Evolutionary conservation across 2,888 invertebrate genomes (phyloP).

Genomic region (Ophioninae sp.): DNA sequence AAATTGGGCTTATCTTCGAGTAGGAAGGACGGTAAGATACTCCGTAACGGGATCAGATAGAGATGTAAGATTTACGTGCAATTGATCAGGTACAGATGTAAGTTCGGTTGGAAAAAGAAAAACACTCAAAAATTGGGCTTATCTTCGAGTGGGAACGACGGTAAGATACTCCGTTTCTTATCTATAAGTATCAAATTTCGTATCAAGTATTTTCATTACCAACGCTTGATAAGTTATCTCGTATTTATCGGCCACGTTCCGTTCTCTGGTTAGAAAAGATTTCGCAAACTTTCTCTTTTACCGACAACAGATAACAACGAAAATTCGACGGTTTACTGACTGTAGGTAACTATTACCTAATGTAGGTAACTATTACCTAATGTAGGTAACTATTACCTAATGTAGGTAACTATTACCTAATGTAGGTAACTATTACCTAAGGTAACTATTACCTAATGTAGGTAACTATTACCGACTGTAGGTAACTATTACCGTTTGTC

Average conservation of each 20-base stretch:
- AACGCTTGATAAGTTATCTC: neutral
- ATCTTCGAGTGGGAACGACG: neutral
- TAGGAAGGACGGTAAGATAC: neutral
- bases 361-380: too few relatives aligned
- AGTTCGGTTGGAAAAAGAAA: conserved; percentile 27
- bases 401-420: too few relatives aligned
- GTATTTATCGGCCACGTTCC: neutral
- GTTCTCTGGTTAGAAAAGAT: neutral
- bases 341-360: neutral
- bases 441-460: neutral
- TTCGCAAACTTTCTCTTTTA: neutral
- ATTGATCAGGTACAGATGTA: conserved; percentile 35
- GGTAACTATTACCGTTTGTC: too few relatives aligned
- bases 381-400: too few relatives aligned
- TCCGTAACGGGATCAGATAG: too few relatives aligned
- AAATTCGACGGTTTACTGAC: neutral
- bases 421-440: too few relatives aligned
- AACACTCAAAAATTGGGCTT: conserved; percentile 6
- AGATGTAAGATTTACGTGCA: too few relatives aligned
- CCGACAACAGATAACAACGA: neutral
- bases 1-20: conserved; percentile 3
- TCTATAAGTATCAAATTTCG: neutral
- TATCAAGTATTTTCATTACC: neutral
- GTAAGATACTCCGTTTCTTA: neutral
- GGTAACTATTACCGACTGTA: too few relatives aligned